Base-by-base conservation (phyloP, 2,113 vertebrate genomes). In the Triplophysa siluroides region DNA sequence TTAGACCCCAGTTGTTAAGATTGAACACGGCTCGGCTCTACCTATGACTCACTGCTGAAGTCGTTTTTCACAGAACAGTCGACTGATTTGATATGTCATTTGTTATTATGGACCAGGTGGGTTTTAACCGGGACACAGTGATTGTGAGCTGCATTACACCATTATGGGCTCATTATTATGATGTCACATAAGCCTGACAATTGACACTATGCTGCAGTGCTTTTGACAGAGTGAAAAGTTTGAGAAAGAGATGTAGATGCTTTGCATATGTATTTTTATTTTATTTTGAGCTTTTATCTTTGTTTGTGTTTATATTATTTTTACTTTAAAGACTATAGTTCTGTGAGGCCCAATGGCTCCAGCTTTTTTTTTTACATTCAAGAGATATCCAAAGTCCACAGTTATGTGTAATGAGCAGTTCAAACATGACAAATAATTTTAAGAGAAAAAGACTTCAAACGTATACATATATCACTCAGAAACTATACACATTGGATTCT, bases 161-260 rank as follows among this genome's bases (percentile, higher is more conserved):
- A 80, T 83, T 80, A 83, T 83, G 58, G 56, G 41, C 64, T 78
- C 74, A 65, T 82, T 72, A 78, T 66, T 61, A 70, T 60, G 67
- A 78, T 63, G 78, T 64, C 75, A 82, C 78, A 70, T 58, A 77
- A 52, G 70, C 41, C 56, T 56, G 12, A 78, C 24, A 14, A 67
- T 38, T 66, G 72, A 82, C 71, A 82, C 72, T 26, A 43, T 56
- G 67, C 18, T 14, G 38, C n/a, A 45, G 13, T 19, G 3, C n/a
- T 70, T 43, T 45, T 58, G 47, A 74, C 58, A 71, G 58, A 54
- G 21, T 64, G 58, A 73, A 45, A 29, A 19, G 24, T 69, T 38
- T 75, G 24, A 76, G 47, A 66, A 43, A 38, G 47, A 69, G 5
- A 38, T 38, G 33, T 38, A 26, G 23, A 80, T 16, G 50, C 50